A percentile compares a stretch with the other conserved stretches of the same genome.
Conservation (phyloP, 2,888 invertebrate species). For the Crioceris asparagi region DNA sequence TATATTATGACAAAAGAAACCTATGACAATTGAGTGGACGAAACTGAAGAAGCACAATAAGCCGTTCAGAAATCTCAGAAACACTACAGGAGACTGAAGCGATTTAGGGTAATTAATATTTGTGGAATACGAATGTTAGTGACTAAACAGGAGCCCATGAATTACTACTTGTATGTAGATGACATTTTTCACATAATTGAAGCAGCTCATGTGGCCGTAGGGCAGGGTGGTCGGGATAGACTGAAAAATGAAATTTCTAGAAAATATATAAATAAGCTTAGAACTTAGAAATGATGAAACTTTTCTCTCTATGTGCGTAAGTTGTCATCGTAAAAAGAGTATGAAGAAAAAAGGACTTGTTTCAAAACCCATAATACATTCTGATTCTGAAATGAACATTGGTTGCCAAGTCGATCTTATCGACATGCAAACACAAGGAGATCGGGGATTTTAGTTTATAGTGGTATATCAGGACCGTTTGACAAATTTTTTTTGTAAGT, state of each 20-base stretch:
- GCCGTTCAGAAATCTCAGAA: background rate
- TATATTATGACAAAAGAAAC: background rate
- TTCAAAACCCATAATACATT: background rate
- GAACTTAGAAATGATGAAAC: no score
- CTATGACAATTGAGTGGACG: background rate
- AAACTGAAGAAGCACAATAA: background rate
- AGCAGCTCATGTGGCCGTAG: slow-evolving; percentile 19
- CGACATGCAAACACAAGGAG: slow-evolving; percentile 29
- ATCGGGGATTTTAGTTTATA: slow-evolving; percentile 26
- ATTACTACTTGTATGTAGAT: slow-evolving; percentile 2
- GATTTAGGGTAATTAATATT: background rate
- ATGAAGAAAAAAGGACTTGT: background rate
- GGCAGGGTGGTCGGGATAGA: background rate
- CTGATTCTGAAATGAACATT: background rate
- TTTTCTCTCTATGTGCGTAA: background rate
- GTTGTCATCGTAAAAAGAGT: background rate
- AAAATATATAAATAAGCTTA: no score
- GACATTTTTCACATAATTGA: slow-evolving; percentile 23
- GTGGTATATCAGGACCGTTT: slow-evolving; percentile 1
- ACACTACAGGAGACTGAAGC: background rate
- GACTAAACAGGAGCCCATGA: background rate
- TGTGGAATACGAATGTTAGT: background rate
- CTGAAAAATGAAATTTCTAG: no score
- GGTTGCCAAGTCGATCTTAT: slow-evolving; percentile 32
- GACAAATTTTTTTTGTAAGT: slow-evolving; percentile 27